Base-by-base conservation (phyloP, 1,140 invertebrate genomes). In the Bombus terrestris region DNA sequence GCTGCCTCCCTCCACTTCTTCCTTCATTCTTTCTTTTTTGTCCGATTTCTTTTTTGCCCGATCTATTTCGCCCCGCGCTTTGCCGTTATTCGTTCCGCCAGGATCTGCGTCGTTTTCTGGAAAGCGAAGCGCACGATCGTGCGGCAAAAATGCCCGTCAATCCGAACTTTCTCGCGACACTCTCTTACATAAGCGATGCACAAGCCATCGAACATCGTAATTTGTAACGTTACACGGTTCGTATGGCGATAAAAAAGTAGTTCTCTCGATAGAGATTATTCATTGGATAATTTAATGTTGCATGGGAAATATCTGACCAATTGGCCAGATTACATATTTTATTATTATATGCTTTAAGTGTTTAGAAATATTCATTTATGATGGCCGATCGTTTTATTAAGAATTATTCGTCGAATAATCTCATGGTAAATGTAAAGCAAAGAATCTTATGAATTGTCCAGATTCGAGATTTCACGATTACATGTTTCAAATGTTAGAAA, bases 151-250 rank as follows among this genome's bases (percentile, higher is more conserved):
- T 80, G 41, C 25, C 0, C 41, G 28, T n/a, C 18, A 59, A 64
- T 57, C 76, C 28, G 13, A 25, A 81, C 79, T 81, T 81, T 81
- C 79, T 72, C 79, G 79, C 28, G 53, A 25, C 68, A 12, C 22
- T 43, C 25, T 25, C 47, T 72, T 81, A 72, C 35, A 37, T 72
- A 81, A 81, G 35, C 18, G 13, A 37, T 64, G 22, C 32, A 35
- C 47, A 22, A 6, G 4, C 39, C 25, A 32, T 35, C 18, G 18
- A 15, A 47, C 47, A n/a, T 71, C 10, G 37, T 41, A 6, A 81
- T 81, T 81, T 71, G 28, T n/a, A 39, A 59, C 35, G 25, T 71
- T 39, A 13, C 68, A 71, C 68, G 25, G 37, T 71, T 28, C 37
- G 12, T 25, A 5, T 28, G 22, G 10, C 35, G 10, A 13, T 28